Conservation (phyloP, 2,113 vertebrate genomes). For the Bambusicola thoracicus region DNA sequence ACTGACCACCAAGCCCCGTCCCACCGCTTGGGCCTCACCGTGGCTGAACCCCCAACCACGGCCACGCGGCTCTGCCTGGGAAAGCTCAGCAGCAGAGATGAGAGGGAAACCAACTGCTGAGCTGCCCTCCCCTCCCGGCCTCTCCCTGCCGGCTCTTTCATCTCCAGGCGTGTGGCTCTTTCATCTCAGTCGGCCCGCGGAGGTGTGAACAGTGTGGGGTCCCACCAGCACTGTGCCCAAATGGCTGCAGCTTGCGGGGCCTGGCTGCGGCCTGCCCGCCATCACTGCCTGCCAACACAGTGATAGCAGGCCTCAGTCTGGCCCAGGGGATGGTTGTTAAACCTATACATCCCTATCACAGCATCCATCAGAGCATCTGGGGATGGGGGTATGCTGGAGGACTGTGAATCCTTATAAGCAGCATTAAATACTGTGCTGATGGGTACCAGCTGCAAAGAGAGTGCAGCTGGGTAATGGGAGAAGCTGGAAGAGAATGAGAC, state of each 20-base stretch:
- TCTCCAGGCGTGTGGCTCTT: slow-evolving; percentile 13
- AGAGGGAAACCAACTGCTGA: neutral
- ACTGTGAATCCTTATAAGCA: neutral
- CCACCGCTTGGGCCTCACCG: neutral
- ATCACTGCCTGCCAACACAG: neutral
- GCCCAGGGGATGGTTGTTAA: no score
- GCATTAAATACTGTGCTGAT: neutral
- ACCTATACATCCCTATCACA: neutral
- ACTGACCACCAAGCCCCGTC: accelerated
- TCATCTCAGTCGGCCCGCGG: neutral
- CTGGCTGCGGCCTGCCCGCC: neutral
- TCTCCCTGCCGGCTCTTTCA: slow-evolving; percentile 12
- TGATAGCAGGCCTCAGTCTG: neutral
- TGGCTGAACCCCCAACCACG: neutral
- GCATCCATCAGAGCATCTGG: no score
- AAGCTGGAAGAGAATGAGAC: neutral
- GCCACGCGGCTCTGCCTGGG: neutral
- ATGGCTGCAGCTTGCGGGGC: neutral
- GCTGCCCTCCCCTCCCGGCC: neutral
- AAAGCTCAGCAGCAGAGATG: neutral
- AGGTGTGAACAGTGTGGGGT: neutral
- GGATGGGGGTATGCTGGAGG: neutral
- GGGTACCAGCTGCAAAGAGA: neutral
- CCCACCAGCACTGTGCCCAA: neutral
- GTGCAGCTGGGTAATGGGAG: neutral